phyloP scores from a whole-genome alignment of 2,888 invertebrate genomes.

The Eumerus sabulonum region DNA sequence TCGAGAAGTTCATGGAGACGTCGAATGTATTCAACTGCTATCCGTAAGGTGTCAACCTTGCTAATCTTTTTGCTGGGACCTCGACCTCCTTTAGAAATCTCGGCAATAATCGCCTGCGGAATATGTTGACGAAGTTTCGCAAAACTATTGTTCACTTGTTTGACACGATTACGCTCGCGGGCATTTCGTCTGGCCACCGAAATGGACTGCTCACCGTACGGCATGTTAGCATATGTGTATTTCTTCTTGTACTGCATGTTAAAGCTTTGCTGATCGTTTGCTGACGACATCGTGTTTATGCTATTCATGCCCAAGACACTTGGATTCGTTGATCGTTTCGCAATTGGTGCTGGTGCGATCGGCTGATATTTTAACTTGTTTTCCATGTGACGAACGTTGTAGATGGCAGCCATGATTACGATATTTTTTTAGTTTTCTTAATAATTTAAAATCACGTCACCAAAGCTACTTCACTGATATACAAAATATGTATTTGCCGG shows the following conservation, averaged over 20 bases:
- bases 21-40: constrained; percentile 94
- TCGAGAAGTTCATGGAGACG: constrained; percentile 87
- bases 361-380: constrained; percentile 71
- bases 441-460: constrained; percentile 55
- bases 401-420: constrained; percentile 51
- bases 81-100: constrained; percentile 84
- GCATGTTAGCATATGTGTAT: constrained; percentile 85
- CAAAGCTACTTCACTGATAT: constrained; percentile 14
- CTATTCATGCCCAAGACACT: constrained; percentile 68
- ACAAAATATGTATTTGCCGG: constrained; percentile 22
- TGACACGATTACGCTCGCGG: constrained; percentile 94
- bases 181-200: constrained; percentile 95
- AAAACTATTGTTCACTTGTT: constrained; percentile 96
- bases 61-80: constrained; percentile 90
- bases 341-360: constrained; percentile 82
- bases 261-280: constrained; percentile 31
- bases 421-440: constrained; percentile 29
- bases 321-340: constrained; percentile 43
- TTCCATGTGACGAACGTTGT: constrained; percentile 70
- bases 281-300: constrained; percentile 57
- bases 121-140: constrained; percentile 94
- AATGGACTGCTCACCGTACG: constrained; percentile 87
- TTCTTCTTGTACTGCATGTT: constrained; percentile 82
- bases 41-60: constrained; percentile 92
- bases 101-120: constrained; percentile 88